Conservation (phyloP, 2,888 invertebrate species). For the Agyllia agylla region DNA sequence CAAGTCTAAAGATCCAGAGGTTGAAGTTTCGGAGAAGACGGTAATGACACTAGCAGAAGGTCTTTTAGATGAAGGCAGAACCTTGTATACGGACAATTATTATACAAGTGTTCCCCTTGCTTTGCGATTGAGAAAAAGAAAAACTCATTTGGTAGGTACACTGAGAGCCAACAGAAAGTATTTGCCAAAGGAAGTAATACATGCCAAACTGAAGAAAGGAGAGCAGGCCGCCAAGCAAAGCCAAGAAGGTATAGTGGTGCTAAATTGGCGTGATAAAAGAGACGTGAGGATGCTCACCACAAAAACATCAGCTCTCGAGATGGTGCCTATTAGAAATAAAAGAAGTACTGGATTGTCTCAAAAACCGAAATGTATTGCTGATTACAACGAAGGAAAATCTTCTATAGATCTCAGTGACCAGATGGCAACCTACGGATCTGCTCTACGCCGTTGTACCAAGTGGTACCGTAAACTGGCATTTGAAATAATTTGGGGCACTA, state of each 20-base stretch:
- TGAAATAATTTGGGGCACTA: not conserved
- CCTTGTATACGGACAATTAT: not conserved
- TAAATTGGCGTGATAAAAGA: not conserved
- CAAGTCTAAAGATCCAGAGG: no score
- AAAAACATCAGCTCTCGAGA: no score
- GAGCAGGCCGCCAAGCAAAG: not conserved
- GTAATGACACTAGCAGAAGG: not conserved
- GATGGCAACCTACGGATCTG: slow-evolving; percentile 9
- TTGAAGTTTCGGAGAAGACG: not conserved
- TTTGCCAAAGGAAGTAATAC: not conserved
- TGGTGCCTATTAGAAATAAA: not conserved
- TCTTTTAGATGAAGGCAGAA: not conserved
- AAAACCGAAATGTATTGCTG: not conserved
- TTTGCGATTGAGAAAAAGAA: not conserved
- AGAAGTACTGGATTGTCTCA: not conserved
- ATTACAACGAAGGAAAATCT: slow-evolving; percentile 21
- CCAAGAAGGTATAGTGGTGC: not conserved
- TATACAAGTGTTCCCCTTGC: not conserved
- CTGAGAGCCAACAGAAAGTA: not conserved
- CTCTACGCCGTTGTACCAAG: slow-evolving; percentile 9
- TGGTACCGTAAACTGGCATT: slow-evolving; percentile 11
- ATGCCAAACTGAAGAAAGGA: not conserved
- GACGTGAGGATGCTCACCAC: not conserved
- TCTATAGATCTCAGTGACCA: slow-evolving; percentile 11
- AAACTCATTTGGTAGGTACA: not conserved